Conservation (phyloP, 2,113 vertebrate genomes). For the Clarias macrocephalus region DNA sequence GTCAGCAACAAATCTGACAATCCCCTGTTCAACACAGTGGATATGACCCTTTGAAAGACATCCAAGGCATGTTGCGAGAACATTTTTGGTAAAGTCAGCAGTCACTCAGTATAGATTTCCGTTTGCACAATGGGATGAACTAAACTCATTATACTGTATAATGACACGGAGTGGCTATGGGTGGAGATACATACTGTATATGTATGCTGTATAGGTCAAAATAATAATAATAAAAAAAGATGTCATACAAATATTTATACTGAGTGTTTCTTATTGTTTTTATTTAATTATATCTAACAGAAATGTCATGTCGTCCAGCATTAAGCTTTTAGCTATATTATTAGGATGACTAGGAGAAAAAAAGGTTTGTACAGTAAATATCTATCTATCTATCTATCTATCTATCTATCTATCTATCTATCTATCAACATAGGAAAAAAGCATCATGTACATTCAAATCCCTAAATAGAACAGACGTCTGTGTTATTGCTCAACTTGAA, state of each 20-base stretch:
- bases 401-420: no score
- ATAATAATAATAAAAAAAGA: background rate
- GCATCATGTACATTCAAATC: no score
- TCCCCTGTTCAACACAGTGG: slow-evolving; percentile 41
- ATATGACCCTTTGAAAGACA: slow-evolving; percentile 51
- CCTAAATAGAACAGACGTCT: no score
- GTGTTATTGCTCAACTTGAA: no score
- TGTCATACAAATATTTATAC: background rate
- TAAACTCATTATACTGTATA: background rate
- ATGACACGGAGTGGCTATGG: background rate
- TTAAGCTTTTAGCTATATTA: background rate
- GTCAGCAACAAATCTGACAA: slow-evolving; percentile 58
- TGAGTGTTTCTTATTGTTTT: background rate
- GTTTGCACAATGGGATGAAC: background rate
- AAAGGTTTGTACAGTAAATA: background rate
- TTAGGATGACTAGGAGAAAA: background rate
- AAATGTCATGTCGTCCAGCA: background rate
- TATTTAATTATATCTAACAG: background rate
- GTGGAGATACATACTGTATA: background rate
- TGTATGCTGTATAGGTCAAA: background rate
- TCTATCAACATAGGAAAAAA: no score
- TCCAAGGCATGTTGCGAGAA: background rate
- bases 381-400: background rate
- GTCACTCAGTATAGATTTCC: background rate
- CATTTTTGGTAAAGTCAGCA: background rate